Conservation (phyloP, 64 coral and sea anemone species). For the Pocillopora verrucosa region DNA sequence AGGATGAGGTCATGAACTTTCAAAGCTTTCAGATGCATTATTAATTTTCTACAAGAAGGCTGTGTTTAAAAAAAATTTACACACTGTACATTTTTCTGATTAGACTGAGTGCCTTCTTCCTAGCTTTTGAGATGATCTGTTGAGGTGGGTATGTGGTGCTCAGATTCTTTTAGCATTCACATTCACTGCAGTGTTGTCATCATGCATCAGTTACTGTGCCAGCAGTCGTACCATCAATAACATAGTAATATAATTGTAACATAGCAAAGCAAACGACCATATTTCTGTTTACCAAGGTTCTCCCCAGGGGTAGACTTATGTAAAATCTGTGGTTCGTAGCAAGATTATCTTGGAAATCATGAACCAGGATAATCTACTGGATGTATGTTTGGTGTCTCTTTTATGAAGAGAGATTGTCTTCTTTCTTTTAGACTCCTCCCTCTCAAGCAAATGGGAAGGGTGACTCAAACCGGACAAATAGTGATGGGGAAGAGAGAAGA, state of each 20-base stretch:
- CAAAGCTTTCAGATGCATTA: background rate
- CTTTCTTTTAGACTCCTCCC: slow-evolving; percentile 28
- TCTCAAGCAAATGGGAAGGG: slow-evolving; percentile 79
- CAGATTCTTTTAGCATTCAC: slow-evolving; percentile 9
- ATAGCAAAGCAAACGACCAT: no score
- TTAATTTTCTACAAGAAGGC: background rate
- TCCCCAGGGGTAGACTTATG: no score
- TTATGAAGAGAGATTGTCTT: background rate
- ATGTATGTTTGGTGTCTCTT: background rate
- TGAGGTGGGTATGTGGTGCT: slow-evolving; percentile 53
- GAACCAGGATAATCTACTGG: background rate
- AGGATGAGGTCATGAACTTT: background rate
- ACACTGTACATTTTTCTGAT: slow-evolving; percentile 35
- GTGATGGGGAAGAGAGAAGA: slow-evolving; percentile 75
- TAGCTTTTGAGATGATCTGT: slow-evolving; percentile 50
- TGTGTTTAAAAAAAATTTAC: slow-evolving; percentile 24
- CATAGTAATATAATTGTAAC: background rate
- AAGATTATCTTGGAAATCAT: no score
- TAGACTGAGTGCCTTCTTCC: slow-evolving; percentile 45
- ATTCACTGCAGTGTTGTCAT: background rate
- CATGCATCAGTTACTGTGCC: background rate
- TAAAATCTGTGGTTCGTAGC: no score
- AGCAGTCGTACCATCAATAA: background rate
- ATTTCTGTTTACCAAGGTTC: no score
- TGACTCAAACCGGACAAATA: slow-evolving; percentile 51